phyloP scores from a whole-genome alignment of 2,888 invertebrate genomes.

The Augiades crinisus region DNA sequence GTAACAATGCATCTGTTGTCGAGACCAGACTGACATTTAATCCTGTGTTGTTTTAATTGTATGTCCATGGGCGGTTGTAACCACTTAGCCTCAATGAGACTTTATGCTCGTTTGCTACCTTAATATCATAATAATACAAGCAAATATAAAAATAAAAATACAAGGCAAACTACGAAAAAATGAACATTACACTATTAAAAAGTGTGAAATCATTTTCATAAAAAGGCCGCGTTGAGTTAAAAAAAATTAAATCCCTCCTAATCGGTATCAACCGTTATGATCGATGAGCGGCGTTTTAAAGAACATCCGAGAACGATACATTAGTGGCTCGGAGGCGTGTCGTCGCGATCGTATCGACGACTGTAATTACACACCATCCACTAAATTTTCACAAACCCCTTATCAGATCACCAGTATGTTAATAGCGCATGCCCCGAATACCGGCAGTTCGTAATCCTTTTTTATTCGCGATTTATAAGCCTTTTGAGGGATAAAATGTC shows the following conservation, averaged over 20 bases:
- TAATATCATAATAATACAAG: too few relatives aligned
- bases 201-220: too few relatives aligned
- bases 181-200: too few relatives aligned
- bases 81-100: too few relatives aligned
- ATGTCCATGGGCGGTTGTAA: too few relatives aligned
- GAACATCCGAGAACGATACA: constrained; percentile 40
- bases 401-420: constrained; percentile 71
- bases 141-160: too few relatives aligned
- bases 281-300: constrained; percentile 13
- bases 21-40: too few relatives aligned
- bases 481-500: constrained; percentile 17
- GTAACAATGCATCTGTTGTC: too few relatives aligned
- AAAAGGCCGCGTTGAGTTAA: too few relatives aligned
- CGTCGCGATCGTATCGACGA: constrained; percentile 56
- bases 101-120: too few relatives aligned
- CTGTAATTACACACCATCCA: constrained; percentile 68
- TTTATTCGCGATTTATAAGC: constrained; percentile 31
- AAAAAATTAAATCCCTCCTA: neutral
- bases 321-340: constrained; percentile 57
- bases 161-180: too few relatives aligned
- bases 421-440: constrained; percentile 67
- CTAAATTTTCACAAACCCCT: constrained; percentile 72
- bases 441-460: constrained; percentile 55
- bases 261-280: constrained; percentile 19
- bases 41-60: too few relatives aligned